Percentiles rank a stretch among this genome's conserved stretches.
These are phyloP conservation scores for Antennarius maculatus DNA, from an alignment of 2,797 vertebrate genomes.

Conservation along the genomic window DNA sequence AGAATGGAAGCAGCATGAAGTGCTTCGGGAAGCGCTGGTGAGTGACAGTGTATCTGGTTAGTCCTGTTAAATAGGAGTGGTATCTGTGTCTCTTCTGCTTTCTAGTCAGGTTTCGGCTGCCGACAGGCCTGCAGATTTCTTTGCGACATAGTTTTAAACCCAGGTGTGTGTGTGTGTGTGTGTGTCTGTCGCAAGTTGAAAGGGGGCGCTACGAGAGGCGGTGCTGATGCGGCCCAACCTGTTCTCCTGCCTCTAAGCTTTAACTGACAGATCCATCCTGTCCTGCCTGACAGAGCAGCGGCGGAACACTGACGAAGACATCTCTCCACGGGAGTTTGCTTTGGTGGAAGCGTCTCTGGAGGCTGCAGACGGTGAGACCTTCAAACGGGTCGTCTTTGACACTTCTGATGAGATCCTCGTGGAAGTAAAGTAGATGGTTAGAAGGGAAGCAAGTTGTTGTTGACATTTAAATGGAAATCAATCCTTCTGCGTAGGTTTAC, in stretches of 20 bases:
- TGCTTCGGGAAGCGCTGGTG: constrained; percentile 5
- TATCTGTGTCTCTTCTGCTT: constrained; percentile 20
- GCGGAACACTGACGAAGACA: constrained; percentile 44
- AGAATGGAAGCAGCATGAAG: not conserved
- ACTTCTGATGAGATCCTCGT: not conserved
- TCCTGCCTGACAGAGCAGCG: constrained; percentile 56
- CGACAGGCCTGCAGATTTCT: constrained; percentile 16
- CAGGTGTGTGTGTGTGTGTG: constrained; percentile 18
- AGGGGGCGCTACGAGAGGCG: constrained; percentile 43
- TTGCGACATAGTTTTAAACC: constrained; percentile 21
- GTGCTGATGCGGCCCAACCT: constrained; percentile 73
- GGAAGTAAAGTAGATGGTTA: not conserved
- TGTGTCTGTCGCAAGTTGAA: not conserved
- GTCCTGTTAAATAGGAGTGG: constrained; percentile 70
- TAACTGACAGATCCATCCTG: constrained; percentile 52
- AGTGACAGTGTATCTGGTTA: constrained; percentile 60
- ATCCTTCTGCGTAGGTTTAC: too few relatives aligned
- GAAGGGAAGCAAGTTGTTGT: not conserved
- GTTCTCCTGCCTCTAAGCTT: constrained; percentile 68
- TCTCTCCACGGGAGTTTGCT: constrained; percentile 20
- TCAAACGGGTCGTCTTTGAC: not conserved
- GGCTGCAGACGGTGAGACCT: constrained; percentile 66
- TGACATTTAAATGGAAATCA: not conserved
- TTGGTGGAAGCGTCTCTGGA: constrained; percentile 11
- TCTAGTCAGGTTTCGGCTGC: constrained; percentile 67